Conservation (phyloP, 2,888 invertebrate genomes). For the Fragum whitleyi region DNA sequence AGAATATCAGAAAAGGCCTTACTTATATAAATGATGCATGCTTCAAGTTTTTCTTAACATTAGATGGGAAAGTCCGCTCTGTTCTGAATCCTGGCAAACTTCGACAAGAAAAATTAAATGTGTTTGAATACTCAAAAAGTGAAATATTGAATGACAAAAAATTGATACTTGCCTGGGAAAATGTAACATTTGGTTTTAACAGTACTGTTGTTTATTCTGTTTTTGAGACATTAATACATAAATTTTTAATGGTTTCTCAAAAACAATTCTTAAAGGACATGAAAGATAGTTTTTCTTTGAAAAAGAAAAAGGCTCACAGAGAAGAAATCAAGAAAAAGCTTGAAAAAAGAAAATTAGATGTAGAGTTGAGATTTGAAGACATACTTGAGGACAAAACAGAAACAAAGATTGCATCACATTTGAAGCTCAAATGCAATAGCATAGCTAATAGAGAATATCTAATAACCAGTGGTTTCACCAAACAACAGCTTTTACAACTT, state of each 20-base stretch:
- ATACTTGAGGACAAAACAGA: constrained; percentile 29
- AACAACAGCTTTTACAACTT: constrained; percentile 11
- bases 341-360: constrained; percentile 41
- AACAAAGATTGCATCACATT: constrained; percentile 33
- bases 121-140: constrained; percentile 36
- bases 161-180: constrained; percentile 22
- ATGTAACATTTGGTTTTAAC: constrained; percentile 16
- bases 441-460: constrained; percentile 12
- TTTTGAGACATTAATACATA: constrained; percentile 22
- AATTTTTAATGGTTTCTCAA: constrained; percentile 42
- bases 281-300: constrained; percentile 34
- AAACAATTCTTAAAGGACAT: constrained; percentile 50
- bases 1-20: constrained; percentile 40
- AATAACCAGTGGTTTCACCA: background rate
- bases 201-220: constrained; percentile 19
- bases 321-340: constrained; percentile 39
- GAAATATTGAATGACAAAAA: constrained; percentile 27
- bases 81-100: constrained; percentile 20
- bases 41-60: constrained; percentile 32
- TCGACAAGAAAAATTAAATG: constrained; percentile 6
- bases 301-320: constrained; percentile 47
- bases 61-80: constrained; percentile 8
- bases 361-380: constrained; percentile 25
- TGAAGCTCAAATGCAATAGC: constrained; percentile 37
- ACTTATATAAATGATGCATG: constrained; percentile 41